Conservation (phyloP, 2,797 vertebrate genomes). For the Mus caroli region DNA sequence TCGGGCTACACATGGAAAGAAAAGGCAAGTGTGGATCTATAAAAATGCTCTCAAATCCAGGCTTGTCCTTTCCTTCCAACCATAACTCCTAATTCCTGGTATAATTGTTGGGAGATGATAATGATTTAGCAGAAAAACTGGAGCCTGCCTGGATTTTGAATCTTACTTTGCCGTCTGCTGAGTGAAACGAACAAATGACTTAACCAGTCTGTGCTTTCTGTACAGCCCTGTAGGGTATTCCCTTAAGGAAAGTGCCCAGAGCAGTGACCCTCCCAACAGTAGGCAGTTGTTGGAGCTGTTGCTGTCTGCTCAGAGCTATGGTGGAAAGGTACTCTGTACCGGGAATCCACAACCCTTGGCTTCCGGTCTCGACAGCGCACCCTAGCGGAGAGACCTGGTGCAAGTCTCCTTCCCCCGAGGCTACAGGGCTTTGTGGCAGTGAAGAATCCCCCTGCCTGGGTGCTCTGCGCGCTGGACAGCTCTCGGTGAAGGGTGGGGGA, state of each 20-base stretch:
- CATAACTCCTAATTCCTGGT: slow-evolving; percentile 31
- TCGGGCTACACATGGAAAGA: neutral
- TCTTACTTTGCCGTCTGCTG: neutral
- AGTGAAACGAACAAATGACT: neutral
- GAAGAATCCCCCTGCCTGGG: neutral
- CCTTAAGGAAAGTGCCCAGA: neutral
- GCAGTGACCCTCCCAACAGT: neutral
- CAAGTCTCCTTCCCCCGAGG: neutral
- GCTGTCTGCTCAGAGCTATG: neutral
- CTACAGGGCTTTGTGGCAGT: neutral
- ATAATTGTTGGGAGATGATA: neutral
- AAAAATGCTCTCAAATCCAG: slow-evolving; percentile 58
- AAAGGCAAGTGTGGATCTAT: slow-evolving; percentile 5
- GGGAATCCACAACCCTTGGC: neutral
- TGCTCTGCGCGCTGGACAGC: neutral
- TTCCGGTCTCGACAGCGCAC: neutral
- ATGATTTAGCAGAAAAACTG: slow-evolving; percentile 24
- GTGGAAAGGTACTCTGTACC: neutral
- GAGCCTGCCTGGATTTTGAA: slow-evolving; percentile 32
- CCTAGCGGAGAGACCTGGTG: neutral
- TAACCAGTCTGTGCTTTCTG: neutral
- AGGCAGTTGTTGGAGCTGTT: neutral
- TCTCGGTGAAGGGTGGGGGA: neutral
- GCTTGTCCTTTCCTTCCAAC: neutral
- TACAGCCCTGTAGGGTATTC: neutral